A percentile compares a stretch with the other conserved stretches of the same genome.
phyloP scores from a whole-genome alignment of 2,797 vertebrate genomes.

The Brachyrhaphis roseni region DNA sequence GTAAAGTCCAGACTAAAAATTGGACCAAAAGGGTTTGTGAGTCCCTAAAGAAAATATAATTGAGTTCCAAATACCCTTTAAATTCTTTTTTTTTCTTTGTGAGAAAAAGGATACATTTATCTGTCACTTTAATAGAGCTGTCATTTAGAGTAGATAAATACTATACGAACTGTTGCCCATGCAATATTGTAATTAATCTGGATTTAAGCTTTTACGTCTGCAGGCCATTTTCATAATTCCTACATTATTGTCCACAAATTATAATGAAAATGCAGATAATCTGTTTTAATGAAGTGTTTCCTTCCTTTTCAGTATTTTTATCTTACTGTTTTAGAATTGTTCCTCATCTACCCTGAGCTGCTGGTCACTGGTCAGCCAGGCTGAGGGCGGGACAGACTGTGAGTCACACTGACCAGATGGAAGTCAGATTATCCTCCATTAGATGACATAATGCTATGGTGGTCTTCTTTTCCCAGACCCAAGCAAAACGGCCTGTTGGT shows the following conservation, averaged over 20 bases:
- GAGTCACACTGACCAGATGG: conserved; percentile 62
- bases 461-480: conserved; percentile 28
- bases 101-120: not conserved
- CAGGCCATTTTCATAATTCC: not conserved
- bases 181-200: not conserved
- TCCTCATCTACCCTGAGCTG: conserved; percentile 27
- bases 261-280: not conserved
- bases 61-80: not conserved
- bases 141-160: not conserved
- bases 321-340: not conserved
- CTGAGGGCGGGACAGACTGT: conserved; percentile 36
- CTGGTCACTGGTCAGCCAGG: conserved; percentile 29
- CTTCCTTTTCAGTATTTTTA: not conserved
- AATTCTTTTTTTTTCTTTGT: not conserved
- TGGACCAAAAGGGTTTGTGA: not conserved
- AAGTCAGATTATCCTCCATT: conserved; percentile 64
- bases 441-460: conserved; percentile 53
- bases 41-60: not conserved
- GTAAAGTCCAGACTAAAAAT: not conserved
- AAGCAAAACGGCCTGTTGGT: conserved; percentile 10
- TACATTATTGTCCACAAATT: not conserved
- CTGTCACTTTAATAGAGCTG: not conserved
- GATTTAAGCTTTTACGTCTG: not conserved
- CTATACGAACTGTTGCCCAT: not conserved
- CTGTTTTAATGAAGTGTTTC: not conserved